These are phyloP conservation scores for Philotrypesis tridentata DNA, from an alignment of 1,140 invertebrate species.

Conservation along the genomic window DNA sequence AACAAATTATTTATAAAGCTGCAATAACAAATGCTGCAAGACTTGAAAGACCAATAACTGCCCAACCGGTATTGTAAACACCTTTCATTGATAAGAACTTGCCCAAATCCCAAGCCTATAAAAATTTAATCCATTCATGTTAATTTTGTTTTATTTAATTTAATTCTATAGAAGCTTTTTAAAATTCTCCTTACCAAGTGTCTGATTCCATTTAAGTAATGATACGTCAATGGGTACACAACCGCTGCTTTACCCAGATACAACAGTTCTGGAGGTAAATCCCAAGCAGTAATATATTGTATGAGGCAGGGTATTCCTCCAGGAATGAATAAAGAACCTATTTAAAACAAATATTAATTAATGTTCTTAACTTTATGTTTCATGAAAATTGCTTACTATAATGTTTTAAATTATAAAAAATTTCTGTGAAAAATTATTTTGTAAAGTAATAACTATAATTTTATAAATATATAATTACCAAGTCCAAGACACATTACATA, in stretches of 20 bases:
- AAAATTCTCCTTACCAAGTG: constrained; percentile 75
- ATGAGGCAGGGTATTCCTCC: constrained; percentile 66
- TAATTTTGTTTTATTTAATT: not conserved
- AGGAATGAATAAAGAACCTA: constrained; percentile 63
- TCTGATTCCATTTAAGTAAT: constrained; percentile 82
- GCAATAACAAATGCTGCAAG: constrained; percentile 61
- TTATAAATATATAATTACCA: constrained; percentile 59
- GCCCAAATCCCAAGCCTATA: constrained; percentile 80
- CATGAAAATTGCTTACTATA: not conserved
- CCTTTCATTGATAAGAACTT: constrained; percentile 81
- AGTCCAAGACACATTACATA: constrained; percentile 66
- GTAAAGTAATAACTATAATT: too few relatives aligned
- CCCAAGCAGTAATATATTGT: constrained; percentile 56
- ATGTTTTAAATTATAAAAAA: too few relatives aligned
- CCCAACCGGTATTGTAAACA: constrained; percentile 82
- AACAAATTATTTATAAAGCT: constrained; percentile 54
- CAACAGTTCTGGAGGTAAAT: constrained; percentile 58
- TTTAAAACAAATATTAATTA: constrained; percentile 42
- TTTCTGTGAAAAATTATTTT: too few relatives aligned
- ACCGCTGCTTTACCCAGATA: constrained; percentile 68
- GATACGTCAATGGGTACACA: constrained; percentile 80
- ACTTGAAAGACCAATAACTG: constrained; percentile 73
- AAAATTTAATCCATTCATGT: constrained; percentile 3
- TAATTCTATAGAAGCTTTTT: constrained; percentile 33
- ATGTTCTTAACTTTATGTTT: not conserved